Evolutionary conservation across 2,888 invertebrate species (phyloP).

Genomic region (Zootermopsis nevadensis): DNA sequence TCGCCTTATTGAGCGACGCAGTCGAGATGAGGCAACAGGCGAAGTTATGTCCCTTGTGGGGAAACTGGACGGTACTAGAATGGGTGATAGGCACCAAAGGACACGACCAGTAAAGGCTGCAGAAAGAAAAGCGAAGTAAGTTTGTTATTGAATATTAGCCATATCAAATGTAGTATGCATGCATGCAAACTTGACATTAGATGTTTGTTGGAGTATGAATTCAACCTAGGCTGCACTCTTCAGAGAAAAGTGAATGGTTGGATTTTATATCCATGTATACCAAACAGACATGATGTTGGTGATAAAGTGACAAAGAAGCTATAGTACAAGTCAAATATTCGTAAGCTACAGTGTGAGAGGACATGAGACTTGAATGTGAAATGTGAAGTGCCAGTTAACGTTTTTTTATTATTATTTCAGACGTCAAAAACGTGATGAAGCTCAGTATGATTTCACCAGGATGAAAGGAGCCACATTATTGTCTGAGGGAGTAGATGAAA

Average conservation of each 20-base stretch:
- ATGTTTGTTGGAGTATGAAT: too few species aligned
- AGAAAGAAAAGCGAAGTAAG: slow-evolving; percentile 91
- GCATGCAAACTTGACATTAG: too few species aligned
- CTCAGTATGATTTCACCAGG: slow-evolving; percentile 89
- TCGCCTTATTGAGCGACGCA: slow-evolving; percentile 93
- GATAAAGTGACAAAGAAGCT: too few species aligned
- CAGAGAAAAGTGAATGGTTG: too few species aligned
- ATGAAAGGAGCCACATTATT: slow-evolving; percentile 89
- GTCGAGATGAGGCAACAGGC: slow-evolving; percentile 99
- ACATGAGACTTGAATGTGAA: too few species aligned
- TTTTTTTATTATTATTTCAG: slow-evolving; percentile 62
- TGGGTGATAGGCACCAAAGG: slow-evolving; percentile 96
- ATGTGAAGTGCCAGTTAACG: neutral
- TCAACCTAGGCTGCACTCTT: too few species aligned
- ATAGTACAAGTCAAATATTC: too few species aligned
- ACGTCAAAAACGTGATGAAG: slow-evolving; percentile 91
- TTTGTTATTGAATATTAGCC: slow-evolving; percentile 50
- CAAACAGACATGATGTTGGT: too few species aligned
- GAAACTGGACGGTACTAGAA: slow-evolving; percentile 87
- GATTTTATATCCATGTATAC: too few species aligned
- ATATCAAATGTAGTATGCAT: too few species aligned
- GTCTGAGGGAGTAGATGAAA: slow-evolving; percentile 90
- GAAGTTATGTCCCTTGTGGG: slow-evolving; percentile 97
- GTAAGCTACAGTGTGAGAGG: too few species aligned
- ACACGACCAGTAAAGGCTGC: slow-evolving; percentile 94